phyloP scores from a whole-genome alignment of 2,113 vertebrate genomes.

The Sceloporus tristichus region DNA sequence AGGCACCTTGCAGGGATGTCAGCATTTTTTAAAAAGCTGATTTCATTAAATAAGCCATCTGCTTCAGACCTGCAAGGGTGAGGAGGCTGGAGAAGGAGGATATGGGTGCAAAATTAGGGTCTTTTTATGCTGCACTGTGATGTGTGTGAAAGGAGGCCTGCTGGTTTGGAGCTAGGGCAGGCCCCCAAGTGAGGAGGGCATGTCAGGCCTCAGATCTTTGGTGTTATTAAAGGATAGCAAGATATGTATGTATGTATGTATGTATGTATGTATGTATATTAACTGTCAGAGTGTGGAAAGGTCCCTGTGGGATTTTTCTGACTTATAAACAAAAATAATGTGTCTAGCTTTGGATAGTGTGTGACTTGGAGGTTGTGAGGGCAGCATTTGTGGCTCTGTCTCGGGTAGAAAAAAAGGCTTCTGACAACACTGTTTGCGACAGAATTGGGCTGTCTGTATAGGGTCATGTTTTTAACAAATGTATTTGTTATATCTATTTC shows the following conservation, averaged over 20 bases:
- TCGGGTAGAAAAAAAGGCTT: background rate
- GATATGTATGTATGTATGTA: no score
- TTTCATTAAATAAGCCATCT: slow-evolving; percentile 1
- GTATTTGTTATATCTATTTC: no score
- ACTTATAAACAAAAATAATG: background rate
- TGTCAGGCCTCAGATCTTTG: no score
- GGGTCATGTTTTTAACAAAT: background rate
- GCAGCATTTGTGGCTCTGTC: background rate
- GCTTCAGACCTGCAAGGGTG: background rate
- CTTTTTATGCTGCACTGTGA: background rate
- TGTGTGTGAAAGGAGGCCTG: background rate
- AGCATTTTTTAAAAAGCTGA: background rate
- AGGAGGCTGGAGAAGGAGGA: background rate
- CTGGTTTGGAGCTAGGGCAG: background rate
- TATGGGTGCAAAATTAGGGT: background rate
- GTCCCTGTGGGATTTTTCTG: background rate
- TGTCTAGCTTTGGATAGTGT: background rate
- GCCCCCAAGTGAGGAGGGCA: no score
- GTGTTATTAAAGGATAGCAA: no score
- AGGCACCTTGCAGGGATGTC: background rate
- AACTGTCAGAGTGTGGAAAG: background rate
- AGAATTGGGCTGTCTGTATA: background rate
- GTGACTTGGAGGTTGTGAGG: background rate
- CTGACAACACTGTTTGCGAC: background rate
- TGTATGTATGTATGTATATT: background rate